Percentiles rank a stretch among this genome's conserved stretches.
These are phyloP conservation scores for Himalopsyche anomala DNA, from an alignment of 2,888 invertebrate species.

Conservation along the genomic window DNA sequence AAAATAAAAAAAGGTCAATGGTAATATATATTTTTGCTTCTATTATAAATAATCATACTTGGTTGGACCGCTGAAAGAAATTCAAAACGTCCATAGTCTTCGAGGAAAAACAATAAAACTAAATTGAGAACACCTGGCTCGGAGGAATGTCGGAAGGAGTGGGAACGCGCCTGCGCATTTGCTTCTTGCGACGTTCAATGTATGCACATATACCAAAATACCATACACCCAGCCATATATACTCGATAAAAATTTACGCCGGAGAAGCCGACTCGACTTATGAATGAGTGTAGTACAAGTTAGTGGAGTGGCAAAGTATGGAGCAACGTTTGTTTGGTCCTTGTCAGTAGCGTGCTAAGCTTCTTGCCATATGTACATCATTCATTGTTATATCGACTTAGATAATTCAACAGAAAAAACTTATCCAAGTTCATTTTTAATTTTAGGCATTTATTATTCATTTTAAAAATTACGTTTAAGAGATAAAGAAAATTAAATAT, in stretches of 20 bases:
- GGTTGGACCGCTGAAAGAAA: too few species aligned
- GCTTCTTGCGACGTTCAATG: conserved; percentile 36
- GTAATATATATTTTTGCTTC: too few species aligned
- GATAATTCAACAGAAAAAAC: too few species aligned
- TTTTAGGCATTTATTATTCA: too few species aligned
- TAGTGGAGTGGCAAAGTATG: conserved; percentile 48
- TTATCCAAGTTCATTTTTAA: too few species aligned
- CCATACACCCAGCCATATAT: conserved; percentile 14
- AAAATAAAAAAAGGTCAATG: too few species aligned
- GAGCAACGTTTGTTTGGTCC: conserved; percentile 38
- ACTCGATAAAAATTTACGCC: conserved; percentile 60
- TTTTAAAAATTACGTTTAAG: too few species aligned
- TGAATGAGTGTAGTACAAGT: conserved; percentile 61
- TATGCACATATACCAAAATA: conserved; percentile 34
- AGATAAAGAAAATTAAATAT: too few species aligned
- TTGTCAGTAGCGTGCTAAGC: not conserved
- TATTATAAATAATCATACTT: too few species aligned
- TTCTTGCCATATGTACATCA: not conserved
- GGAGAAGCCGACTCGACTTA: conserved; percentile 56
- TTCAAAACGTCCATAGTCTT: too few species aligned
- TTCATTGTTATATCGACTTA: too few species aligned
- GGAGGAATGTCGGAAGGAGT: conserved; percentile 14
- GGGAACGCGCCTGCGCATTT: conserved; percentile 53
- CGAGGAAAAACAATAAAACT: not conserved
- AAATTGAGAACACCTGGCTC: not conserved